phyloP scores from a whole-genome alignment of 2,113 vertebrate species.

The Hirundichthys speculiger region DNA sequence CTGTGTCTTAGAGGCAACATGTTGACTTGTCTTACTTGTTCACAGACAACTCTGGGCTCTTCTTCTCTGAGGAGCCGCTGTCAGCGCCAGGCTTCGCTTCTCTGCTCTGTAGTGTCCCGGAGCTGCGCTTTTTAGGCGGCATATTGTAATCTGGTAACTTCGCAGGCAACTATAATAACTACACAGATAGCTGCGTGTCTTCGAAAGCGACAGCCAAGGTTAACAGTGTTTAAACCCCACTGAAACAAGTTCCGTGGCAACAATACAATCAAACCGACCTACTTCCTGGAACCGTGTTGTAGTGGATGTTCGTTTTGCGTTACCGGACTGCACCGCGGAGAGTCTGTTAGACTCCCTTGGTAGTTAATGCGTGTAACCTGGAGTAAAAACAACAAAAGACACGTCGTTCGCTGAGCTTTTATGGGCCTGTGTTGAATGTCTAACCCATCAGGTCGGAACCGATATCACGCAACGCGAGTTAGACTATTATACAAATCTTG shows the following conservation, averaged over 20 bases:
- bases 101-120: constrained; percentile 62
- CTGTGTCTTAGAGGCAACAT: background rate
- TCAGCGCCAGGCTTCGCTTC: constrained; percentile 63
- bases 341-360: background rate
- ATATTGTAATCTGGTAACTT: constrained; percentile 45
- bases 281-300: constrained; percentile 50
- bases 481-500: no score
- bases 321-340: background rate
- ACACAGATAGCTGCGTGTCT: background rate
- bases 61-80: constrained; percentile 57
- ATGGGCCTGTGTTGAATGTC: no score
- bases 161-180: background rate
- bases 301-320: constrained; percentile 35
- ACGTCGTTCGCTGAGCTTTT: no score
- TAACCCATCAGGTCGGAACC: no score
- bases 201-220: background rate
- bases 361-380: no score
- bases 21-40: constrained; percentile 68
- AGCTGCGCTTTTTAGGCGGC: constrained; percentile 79
- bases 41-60: constrained; percentile 66
- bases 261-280: constrained; percentile 44
- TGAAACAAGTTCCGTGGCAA: constrained; percentile 41
- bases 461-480: no score
- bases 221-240: constrained; percentile 55
- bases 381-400: no score